Evolutionary conservation across 2,797 vertebrate genomes (phyloP).

Genomic region (Nyctalus aviator): DNA sequence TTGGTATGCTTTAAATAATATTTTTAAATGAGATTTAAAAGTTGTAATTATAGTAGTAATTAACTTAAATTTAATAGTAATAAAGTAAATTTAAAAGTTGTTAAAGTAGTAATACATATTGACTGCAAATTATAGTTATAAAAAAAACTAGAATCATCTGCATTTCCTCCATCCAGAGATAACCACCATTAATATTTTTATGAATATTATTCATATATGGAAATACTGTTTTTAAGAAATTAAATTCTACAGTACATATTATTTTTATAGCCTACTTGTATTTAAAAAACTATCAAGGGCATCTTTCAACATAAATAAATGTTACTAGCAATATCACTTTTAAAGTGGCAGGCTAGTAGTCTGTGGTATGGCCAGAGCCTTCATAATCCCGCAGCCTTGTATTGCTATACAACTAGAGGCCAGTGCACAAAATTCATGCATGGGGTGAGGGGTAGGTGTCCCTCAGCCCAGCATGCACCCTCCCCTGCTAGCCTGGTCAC

Average conservation of each 20-base stretch:
- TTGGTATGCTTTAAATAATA: not conserved
- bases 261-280: conserved; percentile 20
- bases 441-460: too few species aligned
- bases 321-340: not conserved
- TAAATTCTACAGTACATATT: not conserved
- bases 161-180: not conserved
- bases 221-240: conserved; percentile 30
- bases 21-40: conserved; percentile 30
- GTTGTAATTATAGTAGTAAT: not conserved
- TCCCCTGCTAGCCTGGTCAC: too few species aligned
- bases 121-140: not conserved
- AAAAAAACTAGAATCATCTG: conserved; percentile 39
- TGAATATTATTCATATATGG: not conserved
- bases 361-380: not conserved
- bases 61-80: too few species aligned
- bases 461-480: too few species aligned
- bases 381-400: not conserved
- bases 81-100: conserved; percentile 17
- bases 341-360: not conserved
- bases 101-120: not conserved
- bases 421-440: too few species aligned
- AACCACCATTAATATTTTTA: conserved; percentile 22
- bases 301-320: not conserved
- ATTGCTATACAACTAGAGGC: not conserved
- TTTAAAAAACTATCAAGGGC: not conserved